phyloP scores from a whole-genome alignment of 2,113 vertebrate genomes.

The Anoura caudifer region DNA sequence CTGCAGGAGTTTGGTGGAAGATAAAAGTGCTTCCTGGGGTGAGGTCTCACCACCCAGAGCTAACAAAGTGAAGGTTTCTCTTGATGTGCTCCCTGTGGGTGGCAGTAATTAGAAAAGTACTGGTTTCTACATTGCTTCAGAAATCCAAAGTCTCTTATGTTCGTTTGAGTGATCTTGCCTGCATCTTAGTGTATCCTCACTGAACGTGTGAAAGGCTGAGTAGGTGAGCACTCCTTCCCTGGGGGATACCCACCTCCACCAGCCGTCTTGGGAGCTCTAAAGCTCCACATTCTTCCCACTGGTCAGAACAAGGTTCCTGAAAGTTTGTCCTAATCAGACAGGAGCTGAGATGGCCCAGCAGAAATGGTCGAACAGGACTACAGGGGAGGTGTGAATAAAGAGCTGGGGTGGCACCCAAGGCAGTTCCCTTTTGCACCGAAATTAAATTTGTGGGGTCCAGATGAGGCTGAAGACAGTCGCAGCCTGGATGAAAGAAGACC shows the following conservation, averaged over 20 bases:
- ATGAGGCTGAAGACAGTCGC: neutral
- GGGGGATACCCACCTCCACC: neutral
- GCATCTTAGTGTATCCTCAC: conserved; percentile 24
- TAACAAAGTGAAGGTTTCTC: conserved; percentile 85
- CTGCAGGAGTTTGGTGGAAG: conserved; percentile 84
- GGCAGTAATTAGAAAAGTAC: conserved; percentile 84
- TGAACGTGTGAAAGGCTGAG: conserved; percentile 56
- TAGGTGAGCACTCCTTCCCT: conserved; percentile 6
- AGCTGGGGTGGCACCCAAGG: neutral
- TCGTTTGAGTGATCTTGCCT: conserved; percentile 74
- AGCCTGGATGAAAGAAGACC: neutral
- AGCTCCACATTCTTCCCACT: neutral
- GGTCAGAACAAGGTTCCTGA: neutral
- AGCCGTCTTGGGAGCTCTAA: neutral
- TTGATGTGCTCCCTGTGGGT: conserved; percentile 86
- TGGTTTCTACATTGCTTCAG: conserved; percentile 73
- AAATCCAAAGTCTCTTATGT: conserved; percentile 77
- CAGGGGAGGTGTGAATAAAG: neutral
- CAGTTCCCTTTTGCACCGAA: neutral
- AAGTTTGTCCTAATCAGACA: neutral
- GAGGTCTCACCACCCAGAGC: conserved; percentile 80
- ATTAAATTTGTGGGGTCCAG: neutral
- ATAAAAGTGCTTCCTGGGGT: conserved; percentile 84
- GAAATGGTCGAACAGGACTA: neutral
- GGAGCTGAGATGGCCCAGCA: neutral